Base-by-base conservation (phyloP, 2,797 vertebrate genomes). In the Hypotaenidia philippensis region DNA sequence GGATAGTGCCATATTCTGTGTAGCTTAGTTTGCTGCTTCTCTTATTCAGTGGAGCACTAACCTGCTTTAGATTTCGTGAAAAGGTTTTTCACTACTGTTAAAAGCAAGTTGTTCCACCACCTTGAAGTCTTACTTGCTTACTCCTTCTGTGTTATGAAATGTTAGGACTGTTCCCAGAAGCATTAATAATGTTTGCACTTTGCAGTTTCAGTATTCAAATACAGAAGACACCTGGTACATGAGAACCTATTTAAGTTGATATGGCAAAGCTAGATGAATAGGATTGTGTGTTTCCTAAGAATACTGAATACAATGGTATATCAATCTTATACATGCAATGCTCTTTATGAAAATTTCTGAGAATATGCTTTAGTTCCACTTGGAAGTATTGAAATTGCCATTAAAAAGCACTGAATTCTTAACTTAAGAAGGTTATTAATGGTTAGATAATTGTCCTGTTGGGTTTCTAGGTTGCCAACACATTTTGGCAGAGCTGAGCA, bases 181-280 rank as follows among this genome's bases (percentile, higher is more conserved):
- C 78, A 80, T 92, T 91, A 90, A 89, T 96, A 94, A 94, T 85
- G 64, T 87, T 89, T 92, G 61, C 25, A 64, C 41, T 84, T 83
- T 64, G 61, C 55, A 90, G 64, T 90, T 95, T 93, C 76, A 89
- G 7, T 94, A 59, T 89, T 89, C 53, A 92, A 83, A 92, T 82
- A 72, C 53, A 68, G 57, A 71, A 89, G 68, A 60, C 5, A 56
- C 41, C 60, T 92, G 56, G 53, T 94, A 74, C 0, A 1, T 63
- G 65, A 38, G 52, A 87, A 91, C 20, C 47, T 87, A 88, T 93
- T 90, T 83, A 79, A 89, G 40, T 82, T 82, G 92, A 82, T 92
- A 94, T 87, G 41, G 66, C 47, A 90, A 92, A 93, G 63, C 77
- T 82, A 92, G 71, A 87, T 89, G 89, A 90, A 92, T 84, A 84